A percentile compares a stretch with the other conserved stretches of the same genome.
Conservation (phyloP, 2,888 invertebrate species). For the Tetranychus truncatus region DNA sequence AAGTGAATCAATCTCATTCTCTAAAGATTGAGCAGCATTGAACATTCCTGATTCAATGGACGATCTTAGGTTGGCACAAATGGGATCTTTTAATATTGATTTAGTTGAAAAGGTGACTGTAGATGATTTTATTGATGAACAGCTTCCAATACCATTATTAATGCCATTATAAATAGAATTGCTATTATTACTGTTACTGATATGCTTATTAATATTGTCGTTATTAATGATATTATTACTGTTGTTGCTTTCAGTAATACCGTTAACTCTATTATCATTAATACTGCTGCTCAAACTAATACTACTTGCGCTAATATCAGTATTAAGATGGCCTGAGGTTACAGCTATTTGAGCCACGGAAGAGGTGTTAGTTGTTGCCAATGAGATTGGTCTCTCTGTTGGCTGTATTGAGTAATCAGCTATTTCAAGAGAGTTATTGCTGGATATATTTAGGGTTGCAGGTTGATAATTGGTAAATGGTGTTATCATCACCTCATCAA, state of each 20-base stretch:
- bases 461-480: background rate
- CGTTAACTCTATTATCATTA: background rate
- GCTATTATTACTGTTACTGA: background rate
- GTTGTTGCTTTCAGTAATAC: background rate
- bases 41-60: conserved; percentile 23
- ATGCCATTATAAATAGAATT: background rate
- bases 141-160: background rate
- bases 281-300: background rate
- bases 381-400: background rate
- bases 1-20: conserved; percentile 30
- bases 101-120: conserved; percentile 20
- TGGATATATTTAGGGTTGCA: background rate
- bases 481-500: conserved; percentile 22
- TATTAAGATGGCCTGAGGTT: background rate
- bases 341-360: background rate
- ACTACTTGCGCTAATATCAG: background rate
- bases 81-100: conserved; percentile 27
- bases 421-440: background rate
- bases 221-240: conserved; percentile 9
- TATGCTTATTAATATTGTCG: conserved; percentile 7
- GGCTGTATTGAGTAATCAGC: background rate
- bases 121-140: background rate
- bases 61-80: conserved; percentile 27
- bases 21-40: conserved; percentile 24
- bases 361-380: background rate